Conservation (phyloP, 2,888 invertebrate genomes). For the Oxystoma pomonae region DNA sequence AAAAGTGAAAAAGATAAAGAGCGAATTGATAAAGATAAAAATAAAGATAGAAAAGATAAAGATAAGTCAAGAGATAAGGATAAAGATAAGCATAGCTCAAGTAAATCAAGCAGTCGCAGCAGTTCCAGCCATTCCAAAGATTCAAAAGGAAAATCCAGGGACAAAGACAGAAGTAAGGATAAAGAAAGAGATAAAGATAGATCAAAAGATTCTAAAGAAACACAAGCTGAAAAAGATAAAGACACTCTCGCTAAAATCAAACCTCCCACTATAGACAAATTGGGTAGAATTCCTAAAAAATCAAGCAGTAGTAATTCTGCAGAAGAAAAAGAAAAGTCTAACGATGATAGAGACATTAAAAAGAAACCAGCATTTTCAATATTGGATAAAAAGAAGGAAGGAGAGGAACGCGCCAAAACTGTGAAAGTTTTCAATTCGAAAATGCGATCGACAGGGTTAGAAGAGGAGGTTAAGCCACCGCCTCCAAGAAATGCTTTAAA, state of each 20-base stretch:
- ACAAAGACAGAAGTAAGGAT: slow-evolving; percentile 42
- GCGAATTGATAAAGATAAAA: background rate
- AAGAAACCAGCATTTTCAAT: slow-evolving; percentile 78
- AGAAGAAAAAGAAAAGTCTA: slow-evolving; percentile 46
- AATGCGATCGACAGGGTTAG: slow-evolving; percentile 86
- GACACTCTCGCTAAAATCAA: slow-evolving; percentile 63
- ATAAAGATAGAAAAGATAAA: slow-evolving; percentile 17
- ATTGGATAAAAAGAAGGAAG: slow-evolving; percentile 68
- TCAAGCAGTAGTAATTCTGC: too few species aligned
- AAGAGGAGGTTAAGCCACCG: slow-evolving; percentile 84
- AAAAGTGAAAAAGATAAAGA: slow-evolving; percentile 20
- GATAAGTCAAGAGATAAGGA: slow-evolving; percentile 42
- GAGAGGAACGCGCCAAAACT: slow-evolving; percentile 75
- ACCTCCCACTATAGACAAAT: slow-evolving; percentile 65
- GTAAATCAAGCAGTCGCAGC: slow-evolving; percentile 27
- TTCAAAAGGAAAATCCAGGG: slow-evolving; percentile 33
- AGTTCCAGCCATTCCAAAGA: slow-evolving; percentile 40
- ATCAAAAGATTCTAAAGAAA: slow-evolving; percentile 46
- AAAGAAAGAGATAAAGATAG: slow-evolving; percentile 44
- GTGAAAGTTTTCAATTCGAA: slow-evolving; percentile 89
- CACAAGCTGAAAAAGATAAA: slow-evolving; percentile 63
- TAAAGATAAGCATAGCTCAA: slow-evolving; percentile 33
- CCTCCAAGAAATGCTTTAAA: slow-evolving; percentile 63
- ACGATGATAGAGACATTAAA: slow-evolving; percentile 39
- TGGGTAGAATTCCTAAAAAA: slow-evolving; percentile 77